A percentile compares a stretch with the other conserved stretches of the same genome.
Conservation (phyloP, 1,140 invertebrate species). For the Cryptotermes secundus region DNA sequence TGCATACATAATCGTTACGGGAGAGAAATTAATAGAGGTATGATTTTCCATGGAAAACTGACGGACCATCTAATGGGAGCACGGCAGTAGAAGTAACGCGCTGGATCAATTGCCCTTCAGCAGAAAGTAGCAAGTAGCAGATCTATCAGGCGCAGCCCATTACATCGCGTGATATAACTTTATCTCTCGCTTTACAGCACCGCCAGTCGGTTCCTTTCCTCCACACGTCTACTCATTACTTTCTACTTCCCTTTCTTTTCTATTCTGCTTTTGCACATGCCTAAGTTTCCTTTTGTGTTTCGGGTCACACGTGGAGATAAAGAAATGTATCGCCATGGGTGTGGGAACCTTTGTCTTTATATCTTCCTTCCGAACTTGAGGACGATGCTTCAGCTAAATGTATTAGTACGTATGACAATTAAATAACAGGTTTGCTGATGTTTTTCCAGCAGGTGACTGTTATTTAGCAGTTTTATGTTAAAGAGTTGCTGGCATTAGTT, state of each 20-base stretch:
- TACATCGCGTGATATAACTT: slow-evolving; percentile 13
- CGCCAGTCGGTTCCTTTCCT: neutral
- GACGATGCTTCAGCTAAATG: neutral
- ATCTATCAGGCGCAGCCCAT: neutral
- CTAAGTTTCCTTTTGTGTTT: neutral
- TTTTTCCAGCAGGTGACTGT: too few species aligned
- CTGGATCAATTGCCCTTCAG: slow-evolving; percentile 4
- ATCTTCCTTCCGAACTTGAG: neutral
- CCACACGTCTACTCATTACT: neutral
- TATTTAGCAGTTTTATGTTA: too few species aligned
- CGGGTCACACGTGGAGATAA: neutral
- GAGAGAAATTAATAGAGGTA: too few species aligned
- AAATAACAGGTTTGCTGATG: too few species aligned
- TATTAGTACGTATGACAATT: neutral
- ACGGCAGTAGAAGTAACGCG: neutral
- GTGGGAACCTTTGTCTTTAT: neutral
- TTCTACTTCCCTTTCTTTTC: neutral
- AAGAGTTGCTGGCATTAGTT: too few species aligned
- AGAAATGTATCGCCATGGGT: neutral
- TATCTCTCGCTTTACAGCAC: neutral
- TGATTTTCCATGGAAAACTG: too few species aligned
- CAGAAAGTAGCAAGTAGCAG: neutral
- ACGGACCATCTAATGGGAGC: neutral
- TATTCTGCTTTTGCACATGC: neutral
- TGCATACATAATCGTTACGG: too few species aligned